Conservation (phyloP, 35 echinoderm and acorn worm species). For the Ophioderma brevispina region DNA sequence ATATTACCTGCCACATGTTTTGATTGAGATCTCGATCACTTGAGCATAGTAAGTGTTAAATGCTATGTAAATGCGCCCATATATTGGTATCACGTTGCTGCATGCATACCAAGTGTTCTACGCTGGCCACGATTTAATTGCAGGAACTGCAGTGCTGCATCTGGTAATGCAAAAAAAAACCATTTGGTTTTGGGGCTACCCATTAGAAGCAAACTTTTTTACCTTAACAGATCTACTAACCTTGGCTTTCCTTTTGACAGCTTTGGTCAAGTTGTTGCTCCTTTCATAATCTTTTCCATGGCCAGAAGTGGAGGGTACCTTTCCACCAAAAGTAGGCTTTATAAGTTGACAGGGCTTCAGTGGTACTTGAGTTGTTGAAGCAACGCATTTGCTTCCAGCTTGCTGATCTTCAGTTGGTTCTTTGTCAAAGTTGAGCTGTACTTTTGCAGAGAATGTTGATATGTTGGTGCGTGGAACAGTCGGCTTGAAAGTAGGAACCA, state of each 20-base stretch:
- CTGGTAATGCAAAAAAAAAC: too few relatives aligned
- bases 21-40: too few relatives aligned
- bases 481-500: neutral
- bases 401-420: neutral
- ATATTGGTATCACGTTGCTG: too few relatives aligned
- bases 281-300: neutral
- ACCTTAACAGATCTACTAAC: too few relatives aligned
- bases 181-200: too few relatives aligned
- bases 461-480: neutral
- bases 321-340: constrained; percentile 10
- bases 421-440: neutral
- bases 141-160: too few relatives aligned
- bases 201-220: too few relatives aligned
- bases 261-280: neutral
- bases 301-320: neutral
- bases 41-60: too few relatives aligned
- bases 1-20: too few relatives aligned
- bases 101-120: too few relatives aligned
- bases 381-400: neutral
- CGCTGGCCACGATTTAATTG: too few relatives aligned
- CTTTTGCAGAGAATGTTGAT: neutral
- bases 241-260: constrained; percentile 50
- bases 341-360: neutral
- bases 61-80: too few relatives aligned
- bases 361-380: neutral